Percentiles rank a stretch among this genome's conserved stretches.
phyloP scores from a whole-genome alignment of 2,797 vertebrate genomes.

The Amphiprion clarkii region DNA sequence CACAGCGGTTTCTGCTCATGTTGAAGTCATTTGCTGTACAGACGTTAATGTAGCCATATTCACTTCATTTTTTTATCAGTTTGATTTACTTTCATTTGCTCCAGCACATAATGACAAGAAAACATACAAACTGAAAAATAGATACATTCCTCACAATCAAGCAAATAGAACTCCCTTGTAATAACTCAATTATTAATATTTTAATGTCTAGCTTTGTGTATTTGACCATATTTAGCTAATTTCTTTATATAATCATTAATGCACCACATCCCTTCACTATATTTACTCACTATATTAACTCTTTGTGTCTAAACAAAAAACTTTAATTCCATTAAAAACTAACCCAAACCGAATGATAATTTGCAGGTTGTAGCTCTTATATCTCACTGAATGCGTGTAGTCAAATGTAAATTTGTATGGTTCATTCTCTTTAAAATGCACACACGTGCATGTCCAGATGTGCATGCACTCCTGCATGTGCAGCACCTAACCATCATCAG shows the following conservation, averaged over 20 bases:
- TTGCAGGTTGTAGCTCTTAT: neutral
- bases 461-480: slow-evolving; percentile 4
- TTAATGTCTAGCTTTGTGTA: neutral
- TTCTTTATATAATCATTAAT: neutral
- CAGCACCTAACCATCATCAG: neutral
- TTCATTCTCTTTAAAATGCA: neutral
- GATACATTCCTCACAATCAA: neutral
- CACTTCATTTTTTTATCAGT: too few species aligned
- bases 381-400: neutral
- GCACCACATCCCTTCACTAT: too few species aligned
- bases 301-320: neutral
- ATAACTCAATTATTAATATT: neutral
- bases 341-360: neutral
- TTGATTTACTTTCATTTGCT: too few species aligned
- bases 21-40: neutral
- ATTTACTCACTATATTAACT: too few species aligned
- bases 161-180: neutral
- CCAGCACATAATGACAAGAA: too few species aligned
- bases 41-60: neutral
- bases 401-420: neutral
- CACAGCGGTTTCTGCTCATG: too few species aligned
- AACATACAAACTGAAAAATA: too few species aligned
- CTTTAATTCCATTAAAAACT: neutral
- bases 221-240: too few species aligned
- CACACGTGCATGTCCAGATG: neutral